Conservation (phyloP, 2,888 invertebrate species). For the Drosophila antonietae region DNA sequence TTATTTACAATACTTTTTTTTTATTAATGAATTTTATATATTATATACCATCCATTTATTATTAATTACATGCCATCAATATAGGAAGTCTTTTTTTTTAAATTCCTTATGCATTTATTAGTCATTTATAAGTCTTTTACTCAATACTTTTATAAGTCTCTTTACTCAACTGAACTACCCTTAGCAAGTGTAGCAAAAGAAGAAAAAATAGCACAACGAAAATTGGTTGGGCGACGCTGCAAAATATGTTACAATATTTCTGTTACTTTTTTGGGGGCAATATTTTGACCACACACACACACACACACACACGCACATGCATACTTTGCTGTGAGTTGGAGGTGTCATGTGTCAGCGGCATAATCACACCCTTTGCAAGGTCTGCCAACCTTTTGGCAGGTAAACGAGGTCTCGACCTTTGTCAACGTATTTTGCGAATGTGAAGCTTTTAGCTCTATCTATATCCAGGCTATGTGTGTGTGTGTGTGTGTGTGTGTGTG, state of each 20-base stretch:
- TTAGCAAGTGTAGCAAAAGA: not conserved
- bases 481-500: not conserved
- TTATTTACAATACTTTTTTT: too few species aligned
- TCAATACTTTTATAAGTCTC: too few species aligned
- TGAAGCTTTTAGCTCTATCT: slow-evolving; percentile 39
- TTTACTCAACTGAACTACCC: not conserved
- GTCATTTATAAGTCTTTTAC: too few species aligned
- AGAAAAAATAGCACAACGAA: not conserved
- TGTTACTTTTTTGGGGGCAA: slow-evolving; percentile 60
- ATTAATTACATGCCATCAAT: too few species aligned
- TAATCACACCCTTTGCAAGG: slow-evolving; percentile 74
- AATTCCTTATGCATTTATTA: too few species aligned
- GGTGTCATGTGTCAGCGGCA: slow-evolving; percentile 78
- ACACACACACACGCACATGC: slow-evolving; percentile 14
- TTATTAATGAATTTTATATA: not conserved
- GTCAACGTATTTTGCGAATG: slow-evolving; percentile 64
- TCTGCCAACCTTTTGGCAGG: slow-evolving; percentile 60
- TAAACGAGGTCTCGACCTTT: slow-evolving; percentile 66
- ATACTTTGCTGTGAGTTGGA: slow-evolving; percentile 42
- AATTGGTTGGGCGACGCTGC: slow-evolving; percentile 23
- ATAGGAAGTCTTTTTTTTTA: too few species aligned
- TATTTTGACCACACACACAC: slow-evolving; percentile 61
- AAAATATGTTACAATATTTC: slow-evolving; percentile 68
- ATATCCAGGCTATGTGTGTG: too few species aligned
- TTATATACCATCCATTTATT: not conserved